Percentiles rank a stretch among this genome's conserved stretches.
These are phyloP conservation scores for Stenoptilia bipunctidactyla DNA, from an alignment of 2,888 invertebrate species.

Conservation along the genomic window DNA sequence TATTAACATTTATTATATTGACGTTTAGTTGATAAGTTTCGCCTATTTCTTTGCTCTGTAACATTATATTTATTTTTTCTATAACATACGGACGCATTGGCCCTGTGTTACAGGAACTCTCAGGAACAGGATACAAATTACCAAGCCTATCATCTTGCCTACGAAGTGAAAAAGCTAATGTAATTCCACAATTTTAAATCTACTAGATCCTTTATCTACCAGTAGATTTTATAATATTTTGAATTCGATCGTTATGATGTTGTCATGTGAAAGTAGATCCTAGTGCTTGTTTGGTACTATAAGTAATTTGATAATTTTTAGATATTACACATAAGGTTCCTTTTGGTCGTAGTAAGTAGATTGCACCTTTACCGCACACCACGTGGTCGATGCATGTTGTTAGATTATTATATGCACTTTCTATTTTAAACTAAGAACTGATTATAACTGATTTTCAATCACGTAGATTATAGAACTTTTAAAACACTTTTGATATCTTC, in stretches of 20 bases:
- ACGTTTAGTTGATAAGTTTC: background rate
- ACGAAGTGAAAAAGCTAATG: slow-evolving; percentile 99
- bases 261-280: slow-evolving; percentile 19
- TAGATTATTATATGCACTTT: too few species aligned
- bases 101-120: slow-evolving; percentile 87
- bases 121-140: slow-evolving; percentile 91
- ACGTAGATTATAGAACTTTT: too few species aligned
- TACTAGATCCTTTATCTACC: slow-evolving; percentile 44
- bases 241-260: slow-evolving; percentile 1
- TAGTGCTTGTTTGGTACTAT: slow-evolving; percentile 32
- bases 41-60: slow-evolving; percentile 8
- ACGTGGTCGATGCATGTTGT: slow-evolving; percentile 9
- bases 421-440: too few species aligned
- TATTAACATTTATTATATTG: background rate
- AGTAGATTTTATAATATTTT: slow-evolving; percentile 29
- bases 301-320: background rate
- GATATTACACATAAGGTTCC: background rate
- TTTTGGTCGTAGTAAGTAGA: background rate
- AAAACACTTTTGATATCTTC: too few species aligned
- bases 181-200: slow-evolving; percentile 74
- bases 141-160: slow-evolving; percentile 99
- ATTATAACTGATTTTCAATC: too few species aligned
- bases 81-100: slow-evolving; percentile 65
- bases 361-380: slow-evolving; percentile 19
- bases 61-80: slow-evolving; percentile 15